Evolutionary conservation across 1,140 invertebrate species (phyloP), one percentile per base, ranked within the genome.

Genomic region (Acromyrmex echinatior): DNA sequence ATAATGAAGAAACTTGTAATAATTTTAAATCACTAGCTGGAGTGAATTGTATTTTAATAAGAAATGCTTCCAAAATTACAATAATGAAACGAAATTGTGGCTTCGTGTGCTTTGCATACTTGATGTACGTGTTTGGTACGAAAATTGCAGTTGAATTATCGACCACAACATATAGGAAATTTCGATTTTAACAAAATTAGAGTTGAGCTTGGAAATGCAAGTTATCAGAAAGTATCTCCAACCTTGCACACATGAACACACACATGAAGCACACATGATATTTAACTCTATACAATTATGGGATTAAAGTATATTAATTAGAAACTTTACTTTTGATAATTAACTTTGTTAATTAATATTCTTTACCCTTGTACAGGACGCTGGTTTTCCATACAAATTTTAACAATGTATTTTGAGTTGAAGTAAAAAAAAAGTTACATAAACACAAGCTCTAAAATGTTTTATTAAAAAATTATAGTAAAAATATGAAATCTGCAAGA

Each of bases 61-160:
- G 16, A 53, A 73, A 62, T 45, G 9, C 28, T 77, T 39, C 31
- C 56, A 7, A 39, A 21, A 77, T 39, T 63, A 58, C 39, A 62
- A 7, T n/a, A 1, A 9, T 78, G 58, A 78, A 77, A 60, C 45
- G 7, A 77, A 62, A 63, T 78, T 62, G 58, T 63, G 56, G 39
- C 21, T 49, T 63, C 21, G 21, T 16, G 16, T 63, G 39, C 31
- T 28, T 45, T 28, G 58, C 58, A 63, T 78, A 60, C 56, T 45
- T 60, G 35, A 62, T 62, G 31, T 16, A 31, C 28, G 3, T 76
- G 21, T 60, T 45, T 62, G 58, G 2, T 62, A 21, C 21, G 39
- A 28, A 9, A 78, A 78, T 78, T 77, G 9, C 16, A 78, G 35
- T 63, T 78, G 16, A 78, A 63, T 78, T 49, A 78, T 63, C 58